These are phyloP conservation scores for Prietella phreatophila DNA, from an alignment of 2,113 vertebrate species.

Conservation along the genomic window DNA sequence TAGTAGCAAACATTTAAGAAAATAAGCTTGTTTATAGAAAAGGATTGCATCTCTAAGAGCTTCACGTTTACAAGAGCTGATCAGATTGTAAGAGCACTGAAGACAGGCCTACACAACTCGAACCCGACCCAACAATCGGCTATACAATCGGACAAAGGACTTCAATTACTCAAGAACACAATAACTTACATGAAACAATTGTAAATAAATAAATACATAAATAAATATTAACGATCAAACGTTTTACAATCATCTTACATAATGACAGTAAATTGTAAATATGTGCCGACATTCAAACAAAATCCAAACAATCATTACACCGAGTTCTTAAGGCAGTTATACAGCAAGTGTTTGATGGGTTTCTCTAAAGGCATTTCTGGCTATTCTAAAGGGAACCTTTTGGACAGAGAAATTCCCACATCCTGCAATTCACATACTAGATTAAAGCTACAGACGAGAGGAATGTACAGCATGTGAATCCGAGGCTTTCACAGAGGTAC, in stretches of 20 bases:
- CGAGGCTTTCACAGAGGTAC: slow-evolving; percentile 74
- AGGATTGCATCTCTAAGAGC: slow-evolving; percentile 99
- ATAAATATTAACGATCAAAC: slow-evolving; percentile 96
- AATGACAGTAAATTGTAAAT: slow-evolving; percentile 72
- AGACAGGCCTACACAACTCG: slow-evolving; percentile 72
- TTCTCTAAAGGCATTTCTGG: slow-evolving; percentile 96
- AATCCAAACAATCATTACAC: slow-evolving; percentile 64
- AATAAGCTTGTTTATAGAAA: slow-evolving; percentile 98
- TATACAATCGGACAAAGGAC: slow-evolving; percentile 82
- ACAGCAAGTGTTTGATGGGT: slow-evolving; percentile 85
- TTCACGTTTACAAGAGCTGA: slow-evolving; percentile 81
- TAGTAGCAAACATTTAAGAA: slow-evolving; percentile 99
- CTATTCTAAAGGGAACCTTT: slow-evolving; percentile 85
- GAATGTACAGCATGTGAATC: slow-evolving; percentile 80
- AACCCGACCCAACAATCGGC: slow-evolving; percentile 70
- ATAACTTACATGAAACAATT: slow-evolving; percentile 88
- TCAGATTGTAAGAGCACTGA: slow-evolving; percentile 74
- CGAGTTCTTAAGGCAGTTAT: slow-evolving; percentile 93
- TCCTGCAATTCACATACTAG: slow-evolving; percentile 83
- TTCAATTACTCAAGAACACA: slow-evolving; percentile 76
- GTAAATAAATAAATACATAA: slow-evolving; percentile 98
- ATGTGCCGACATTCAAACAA: slow-evolving; percentile 73
- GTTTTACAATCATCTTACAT: slow-evolving; percentile 87
- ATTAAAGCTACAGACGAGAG: slow-evolving; percentile 88
- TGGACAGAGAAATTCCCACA: slow-evolving; percentile 71